Conservation (phyloP, 1,140 invertebrate genomes). For the Bilobella aurantiaca region DNA sequence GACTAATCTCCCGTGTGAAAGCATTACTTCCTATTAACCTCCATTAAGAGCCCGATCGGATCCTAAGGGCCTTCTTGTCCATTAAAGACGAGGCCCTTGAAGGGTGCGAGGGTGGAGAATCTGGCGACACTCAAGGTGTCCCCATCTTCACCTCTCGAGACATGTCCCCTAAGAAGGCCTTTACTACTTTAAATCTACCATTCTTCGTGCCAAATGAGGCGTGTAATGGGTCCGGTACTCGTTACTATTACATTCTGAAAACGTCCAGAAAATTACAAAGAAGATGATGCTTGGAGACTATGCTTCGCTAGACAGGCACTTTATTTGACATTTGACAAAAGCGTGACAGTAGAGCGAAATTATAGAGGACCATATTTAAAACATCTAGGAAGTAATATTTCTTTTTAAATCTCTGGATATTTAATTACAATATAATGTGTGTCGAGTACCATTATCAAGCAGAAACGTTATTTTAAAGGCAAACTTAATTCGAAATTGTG, state of each 20-base stretch:
- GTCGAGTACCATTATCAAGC: no score
- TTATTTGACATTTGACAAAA: no score
- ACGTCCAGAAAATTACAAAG: neutral
- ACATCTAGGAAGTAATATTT: no score
- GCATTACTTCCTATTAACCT: neutral
- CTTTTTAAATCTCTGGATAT: no score
- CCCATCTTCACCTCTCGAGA: neutral
- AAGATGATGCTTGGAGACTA: neutral
- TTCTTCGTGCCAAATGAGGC: constrained; percentile 1
- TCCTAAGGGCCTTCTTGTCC: neutral
- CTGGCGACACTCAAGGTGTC: constrained; percentile 9
- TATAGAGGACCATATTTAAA: no score
- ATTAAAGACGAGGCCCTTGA: neutral
- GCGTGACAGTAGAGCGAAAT: no score
- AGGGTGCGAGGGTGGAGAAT: constrained; percentile 2
- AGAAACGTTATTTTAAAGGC: no score
- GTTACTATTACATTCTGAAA: neutral
- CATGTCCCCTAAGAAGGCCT: no score
- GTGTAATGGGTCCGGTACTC: constrained; percentile 1
- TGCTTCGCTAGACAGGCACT: no score
- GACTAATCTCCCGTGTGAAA: neutral
- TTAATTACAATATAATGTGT: no score
- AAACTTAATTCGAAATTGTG: no score
- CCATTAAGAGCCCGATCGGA: neutral
- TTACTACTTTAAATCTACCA: neutral